Base-by-base conservation (phyloP, 2,113 vertebrate species). In the Otolemur garnettii region DNA sequence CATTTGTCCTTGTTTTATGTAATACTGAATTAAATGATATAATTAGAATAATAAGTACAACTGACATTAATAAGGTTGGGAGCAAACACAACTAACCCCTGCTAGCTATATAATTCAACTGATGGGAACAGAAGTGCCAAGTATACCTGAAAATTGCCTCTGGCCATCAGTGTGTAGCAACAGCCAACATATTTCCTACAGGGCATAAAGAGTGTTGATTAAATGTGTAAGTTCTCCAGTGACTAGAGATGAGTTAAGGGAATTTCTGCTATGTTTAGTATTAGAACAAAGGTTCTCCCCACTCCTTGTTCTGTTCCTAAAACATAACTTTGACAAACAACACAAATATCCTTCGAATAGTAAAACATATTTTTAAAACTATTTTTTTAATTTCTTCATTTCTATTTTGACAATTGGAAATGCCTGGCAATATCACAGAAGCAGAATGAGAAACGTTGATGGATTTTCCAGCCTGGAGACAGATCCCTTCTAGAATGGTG, bases 21-120 rank as follows among this genome's bases (percentile, higher is more conserved):
- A 72, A 55, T 68, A n/a, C 4, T 53, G 26, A 90, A 79, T 83
- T 59, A 84, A 72, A 64, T 24, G 26, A 90, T 15, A 75, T 86
- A 60, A 74, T 89, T 96, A 78, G 4, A 84, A 26, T 28, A 57
- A 11, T 77, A 85, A 71, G n/a, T 88, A n/a, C 35, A 80, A 87
- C 17, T 68, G 38, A 30, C 50, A 80, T 81, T 81, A 82, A 55
- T 26, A 95, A 12, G 42, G 26, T 24, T 72, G 35, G 38, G 33
- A 68, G n/a, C 15, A 90, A 75, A 86, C 13, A 75, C 21, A 60
- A n/a, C 8, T 86, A 74, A 50, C 26, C 50, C 2, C 14, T 1
- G 0, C 2, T 64, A 45, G n/a, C 26, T 71, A 84, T 13, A 38
- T 5, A 45, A 35, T 69, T 81, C 45, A 75, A 30, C 55, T 53